Evolutionary conservation across 2,113 vertebrate species (phyloP).

Genomic region (Cromileptes altivelis): DNA sequence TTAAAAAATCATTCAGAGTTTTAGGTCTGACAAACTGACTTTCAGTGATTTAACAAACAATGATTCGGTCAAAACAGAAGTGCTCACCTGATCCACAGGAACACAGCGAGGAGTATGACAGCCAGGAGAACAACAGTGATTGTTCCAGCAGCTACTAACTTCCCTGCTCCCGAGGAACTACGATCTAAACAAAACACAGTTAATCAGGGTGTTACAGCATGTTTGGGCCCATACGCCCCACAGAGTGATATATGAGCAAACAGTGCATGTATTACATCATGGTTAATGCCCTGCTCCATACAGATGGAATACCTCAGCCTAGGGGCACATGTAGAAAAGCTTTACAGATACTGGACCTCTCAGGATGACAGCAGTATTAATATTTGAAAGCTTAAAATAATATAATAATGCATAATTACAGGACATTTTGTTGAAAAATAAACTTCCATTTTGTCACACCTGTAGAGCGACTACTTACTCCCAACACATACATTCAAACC

Average conservation of each 20-base stretch:
- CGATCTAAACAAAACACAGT: neutral
- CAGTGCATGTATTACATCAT: neutral
- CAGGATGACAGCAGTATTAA: too few species aligned
- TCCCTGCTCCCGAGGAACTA: neutral
- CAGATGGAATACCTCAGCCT: too few species aligned
- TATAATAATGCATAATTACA: too few species aligned
- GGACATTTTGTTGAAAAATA: too few species aligned
- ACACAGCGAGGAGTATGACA: neutral
- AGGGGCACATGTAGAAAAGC: too few species aligned
- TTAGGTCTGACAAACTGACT: neutral
- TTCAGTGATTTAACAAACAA: neutral
- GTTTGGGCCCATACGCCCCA: neutral
- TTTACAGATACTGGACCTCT: too few species aligned
- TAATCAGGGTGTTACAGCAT: neutral
- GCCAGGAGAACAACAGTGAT: conserved; percentile 1
- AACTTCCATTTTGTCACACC: too few species aligned
- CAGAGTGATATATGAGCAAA: neutral
- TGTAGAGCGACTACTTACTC: too few species aligned
- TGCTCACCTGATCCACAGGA: conserved; percentile 6
- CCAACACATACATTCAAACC: too few species aligned
- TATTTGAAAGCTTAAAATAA: too few species aligned
- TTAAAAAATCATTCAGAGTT: neutral
- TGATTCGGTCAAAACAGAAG: neutral
- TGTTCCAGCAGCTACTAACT: neutral
- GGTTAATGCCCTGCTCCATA: too few species aligned